Conservation (phyloP, 2,113 vertebrate species). For the Trematocara zebra region DNA sequence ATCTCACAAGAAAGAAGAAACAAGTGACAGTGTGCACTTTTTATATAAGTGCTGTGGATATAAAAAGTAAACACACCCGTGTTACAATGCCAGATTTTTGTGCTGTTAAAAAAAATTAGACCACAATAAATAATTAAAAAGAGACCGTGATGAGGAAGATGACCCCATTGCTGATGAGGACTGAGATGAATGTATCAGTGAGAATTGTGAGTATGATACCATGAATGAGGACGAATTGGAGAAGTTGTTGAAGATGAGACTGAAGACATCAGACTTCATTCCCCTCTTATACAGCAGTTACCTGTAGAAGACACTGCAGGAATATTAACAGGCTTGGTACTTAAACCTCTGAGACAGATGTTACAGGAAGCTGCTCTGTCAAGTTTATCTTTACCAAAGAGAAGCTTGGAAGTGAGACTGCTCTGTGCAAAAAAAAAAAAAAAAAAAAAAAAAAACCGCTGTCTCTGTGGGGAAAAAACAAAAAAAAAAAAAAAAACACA, state of each 20-base stretch:
- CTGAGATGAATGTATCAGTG: not conserved
- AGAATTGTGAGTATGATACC: not conserved
- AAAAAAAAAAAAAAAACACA: too few species aligned
- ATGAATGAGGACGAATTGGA: not conserved
- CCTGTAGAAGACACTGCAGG: not conserved
- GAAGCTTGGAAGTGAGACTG: not conserved
- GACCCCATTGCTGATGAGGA: not conserved
- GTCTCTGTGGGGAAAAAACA: too few species aligned
- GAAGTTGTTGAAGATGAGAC: not conserved
- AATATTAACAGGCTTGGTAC: not conserved
- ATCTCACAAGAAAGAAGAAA: not conserved
- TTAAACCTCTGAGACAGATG: not conserved
- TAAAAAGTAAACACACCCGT: not conserved
- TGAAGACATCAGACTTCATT: not conserved
- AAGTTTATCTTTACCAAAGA: not conserved
- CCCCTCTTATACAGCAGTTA: not conserved
- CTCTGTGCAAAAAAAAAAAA: not conserved
- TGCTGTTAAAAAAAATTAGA: not conserved
- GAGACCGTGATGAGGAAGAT: accelerated
- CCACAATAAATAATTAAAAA: not conserved
- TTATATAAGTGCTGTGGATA: not conserved
- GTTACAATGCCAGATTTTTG: not conserved
- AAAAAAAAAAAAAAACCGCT: too few species aligned
- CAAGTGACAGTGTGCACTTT: not conserved
- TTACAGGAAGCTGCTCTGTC: not conserved